Evolutionary conservation across 1,140 invertebrate genomes (phyloP), one percentile per base, ranked within the genome.

Genomic region (Hyposmocoma kahamanoa): DNA sequence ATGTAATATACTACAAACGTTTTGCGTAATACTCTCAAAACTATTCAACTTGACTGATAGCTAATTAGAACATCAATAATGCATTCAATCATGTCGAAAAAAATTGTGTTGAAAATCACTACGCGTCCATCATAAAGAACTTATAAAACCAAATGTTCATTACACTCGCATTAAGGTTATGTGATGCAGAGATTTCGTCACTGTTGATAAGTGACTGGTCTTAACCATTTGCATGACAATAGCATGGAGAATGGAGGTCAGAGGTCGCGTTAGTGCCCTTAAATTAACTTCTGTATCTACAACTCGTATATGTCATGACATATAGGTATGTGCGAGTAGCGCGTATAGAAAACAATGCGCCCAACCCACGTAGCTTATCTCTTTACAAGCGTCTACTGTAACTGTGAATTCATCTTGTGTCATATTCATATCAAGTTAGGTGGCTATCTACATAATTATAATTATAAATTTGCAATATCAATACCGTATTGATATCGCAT

Each of bases 191-290:
- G 13, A 56, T 55, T 62, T 36, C 56, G 59, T 61, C 54, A 67
- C 56, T 47, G 55, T 62, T 65, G 64, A 66, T 70, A 59, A 56
- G 56, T 61, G 50, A 47, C 39, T 56, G 45, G 52, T 61, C 34
- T 47, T 57, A 45, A 48, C 44, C 58, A 73, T 73, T 76, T 67
- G 59, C 65, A 76, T 82, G 61, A 82, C 73, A 79, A 79, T 77
- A 62, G 67, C 45, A 30, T 38, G 32, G 32, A n/a, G 63, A 58
- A 69, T 67, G 47, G 67, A 72, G 67, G 74, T 70, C 70, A 67
- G 63, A 69, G 76, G 74, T 83, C 67, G 63, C 51, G 63, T 59
- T 49, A 53, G 56, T 69, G 70, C 67, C 70, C 67, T 72, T 68
- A 76, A 72, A 75, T 62, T 50, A 59, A 62, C 30, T 56, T 44